Conservation (phyloP, 2,888 invertebrate species). For the Campopleginae sp. region DNA sequence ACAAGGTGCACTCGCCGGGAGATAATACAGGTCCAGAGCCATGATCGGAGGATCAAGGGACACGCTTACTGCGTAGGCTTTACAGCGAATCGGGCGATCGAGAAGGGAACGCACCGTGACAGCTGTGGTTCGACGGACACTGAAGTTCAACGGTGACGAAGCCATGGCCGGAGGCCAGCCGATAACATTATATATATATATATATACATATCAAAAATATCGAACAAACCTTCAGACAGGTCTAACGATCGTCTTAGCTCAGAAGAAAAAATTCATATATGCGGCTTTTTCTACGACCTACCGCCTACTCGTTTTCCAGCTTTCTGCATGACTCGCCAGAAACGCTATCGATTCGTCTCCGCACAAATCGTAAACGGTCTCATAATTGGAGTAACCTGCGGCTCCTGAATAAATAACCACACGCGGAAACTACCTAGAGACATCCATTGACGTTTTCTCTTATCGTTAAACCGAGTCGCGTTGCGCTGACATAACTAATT, state of each 20-base stretch:
- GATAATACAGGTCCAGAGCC: conserved; percentile 79
- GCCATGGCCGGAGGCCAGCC: conserved; percentile 51
- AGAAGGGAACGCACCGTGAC: conserved; percentile 20
- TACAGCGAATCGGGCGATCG: neutral
- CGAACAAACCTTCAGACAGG: conserved; percentile 32
- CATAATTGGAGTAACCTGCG: neutral
- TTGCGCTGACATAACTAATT: neutral
- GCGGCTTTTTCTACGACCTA: neutral
- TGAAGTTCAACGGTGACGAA: conserved; percentile 37
- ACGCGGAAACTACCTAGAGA: neutral
- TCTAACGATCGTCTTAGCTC: neutral
- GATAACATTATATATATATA: conserved; percentile 51
- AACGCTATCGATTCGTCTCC: conserved; percentile 24
- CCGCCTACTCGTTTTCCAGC: neutral
- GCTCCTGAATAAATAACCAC: neutral
- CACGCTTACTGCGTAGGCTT: neutral
- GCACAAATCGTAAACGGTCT: neutral
- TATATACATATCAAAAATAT: conserved; percentile 34
- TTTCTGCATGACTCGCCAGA: conserved; percentile 9
- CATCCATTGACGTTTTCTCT: neutral
- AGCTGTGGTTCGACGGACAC: conserved; percentile 26
- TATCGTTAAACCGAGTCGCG: neutral
- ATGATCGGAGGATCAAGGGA: conserved; percentile 60
- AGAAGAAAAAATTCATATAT: neutral
- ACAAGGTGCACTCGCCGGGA: conserved; percentile 80